Conservation (phyloP, 2,888 invertebrate species). For the Pomacea canaliculata region DNA sequence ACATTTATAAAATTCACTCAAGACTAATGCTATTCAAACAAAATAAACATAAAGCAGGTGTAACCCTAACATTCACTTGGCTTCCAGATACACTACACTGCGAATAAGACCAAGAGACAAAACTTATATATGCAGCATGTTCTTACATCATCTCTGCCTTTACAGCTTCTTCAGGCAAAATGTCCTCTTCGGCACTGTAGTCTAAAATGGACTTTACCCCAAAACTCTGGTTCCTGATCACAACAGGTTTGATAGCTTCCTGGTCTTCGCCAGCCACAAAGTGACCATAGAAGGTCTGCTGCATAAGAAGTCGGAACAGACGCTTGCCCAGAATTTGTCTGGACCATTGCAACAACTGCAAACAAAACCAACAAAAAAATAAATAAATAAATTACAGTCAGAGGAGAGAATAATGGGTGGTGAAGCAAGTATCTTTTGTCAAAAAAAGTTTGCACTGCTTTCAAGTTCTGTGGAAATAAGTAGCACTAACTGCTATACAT, state of each 20-base stretch:
- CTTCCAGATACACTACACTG: too few relatives aligned
- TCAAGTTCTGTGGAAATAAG: too few relatives aligned
- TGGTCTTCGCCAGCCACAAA: slow-evolving; percentile 95
- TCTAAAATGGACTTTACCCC: slow-evolving; percentile 99
- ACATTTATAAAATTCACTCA: too few relatives aligned
- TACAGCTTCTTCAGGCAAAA: slow-evolving; percentile 88
- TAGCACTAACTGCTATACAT: too few relatives aligned
- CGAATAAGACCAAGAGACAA: too few relatives aligned
- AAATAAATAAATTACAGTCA: not conserved
- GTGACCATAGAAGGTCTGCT: slow-evolving; percentile 96
- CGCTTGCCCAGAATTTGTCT: slow-evolving; percentile 84
- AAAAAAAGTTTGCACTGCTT: not conserved
- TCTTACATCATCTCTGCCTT: slow-evolving; percentile 91
- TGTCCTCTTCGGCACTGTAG: slow-evolving; percentile 97
- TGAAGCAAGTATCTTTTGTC: not conserved
- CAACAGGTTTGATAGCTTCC: slow-evolving; percentile 77
- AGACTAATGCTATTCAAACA: too few relatives aligned
- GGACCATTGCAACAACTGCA: slow-evolving; percentile 77
- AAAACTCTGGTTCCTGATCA: slow-evolving; percentile 80
- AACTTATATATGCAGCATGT: not conserved
- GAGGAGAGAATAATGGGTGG: not conserved
- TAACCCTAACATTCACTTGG: too few relatives aligned
- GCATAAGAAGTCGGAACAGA: slow-evolving; percentile 88
- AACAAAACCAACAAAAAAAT: slow-evolving; percentile 3
- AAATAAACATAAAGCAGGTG: too few relatives aligned